Conservation (phyloP, 2,888 invertebrate genomes). For the Aquatica leii region DNA sequence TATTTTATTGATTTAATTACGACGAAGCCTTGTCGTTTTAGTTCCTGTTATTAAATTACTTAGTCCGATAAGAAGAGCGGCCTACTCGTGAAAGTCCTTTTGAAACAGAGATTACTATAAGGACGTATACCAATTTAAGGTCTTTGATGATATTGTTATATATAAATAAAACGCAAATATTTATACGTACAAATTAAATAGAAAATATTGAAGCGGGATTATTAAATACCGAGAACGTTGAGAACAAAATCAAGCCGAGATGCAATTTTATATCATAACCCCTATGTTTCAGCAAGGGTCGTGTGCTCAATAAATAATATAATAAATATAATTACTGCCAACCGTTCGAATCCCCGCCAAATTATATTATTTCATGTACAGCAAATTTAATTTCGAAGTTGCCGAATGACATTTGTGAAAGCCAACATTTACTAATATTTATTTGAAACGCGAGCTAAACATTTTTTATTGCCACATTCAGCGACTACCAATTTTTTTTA, state of each 20-base stretch:
- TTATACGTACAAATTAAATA: neutral
- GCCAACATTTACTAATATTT: constrained; percentile 49
- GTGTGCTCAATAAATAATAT: constrained; percentile 50
- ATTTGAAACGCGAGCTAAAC: constrained; percentile 29
- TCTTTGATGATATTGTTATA: no score
- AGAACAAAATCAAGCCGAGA: constrained; percentile 26
- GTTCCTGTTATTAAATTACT: constrained; percentile 39
- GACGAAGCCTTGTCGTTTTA: constrained; percentile 36
- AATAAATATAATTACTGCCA: constrained; percentile 51
- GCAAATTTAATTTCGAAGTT: constrained; percentile 51
- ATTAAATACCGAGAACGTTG: neutral
- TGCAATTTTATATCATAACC: constrained; percentile 27
- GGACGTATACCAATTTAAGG: constrained; percentile 21
- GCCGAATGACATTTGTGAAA: constrained; percentile 48
- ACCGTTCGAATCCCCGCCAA: constrained; percentile 45
- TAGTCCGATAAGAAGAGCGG: constrained; percentile 37
- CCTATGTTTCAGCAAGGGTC: constrained; percentile 38
- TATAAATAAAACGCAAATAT: neutral
- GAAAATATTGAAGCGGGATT: neutral
- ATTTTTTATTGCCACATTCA: constrained; percentile 19
- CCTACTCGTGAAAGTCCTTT: constrained; percentile 33
- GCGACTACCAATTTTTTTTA: no score
- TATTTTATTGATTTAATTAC: constrained; percentile 40
- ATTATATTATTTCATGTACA: constrained; percentile 53
- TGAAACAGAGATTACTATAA: constrained; percentile 29